Evolutionary conservation across 64 coral and sea anemone species (phyloP), one percentile per base, ranked within the genome.

Genomic region (Porites lutea): DNA sequence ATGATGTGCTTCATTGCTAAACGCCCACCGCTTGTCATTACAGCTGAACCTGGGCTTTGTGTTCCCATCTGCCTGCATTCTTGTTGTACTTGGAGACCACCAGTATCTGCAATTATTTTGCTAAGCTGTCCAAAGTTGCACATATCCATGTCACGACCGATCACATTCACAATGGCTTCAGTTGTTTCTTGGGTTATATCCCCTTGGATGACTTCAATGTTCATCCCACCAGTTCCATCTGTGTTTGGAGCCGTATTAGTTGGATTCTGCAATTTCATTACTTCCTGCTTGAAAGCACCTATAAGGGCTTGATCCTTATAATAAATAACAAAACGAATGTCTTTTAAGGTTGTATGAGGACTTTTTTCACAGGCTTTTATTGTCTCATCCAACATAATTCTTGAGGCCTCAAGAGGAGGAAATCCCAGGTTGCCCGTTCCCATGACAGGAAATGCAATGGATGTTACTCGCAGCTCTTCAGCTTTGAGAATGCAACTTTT

Each of bases 381-480:
- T 43, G 77, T 81, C 83, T 90, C 82, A 2, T 57, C 86, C n/a
- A 60, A 85, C 88, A 95, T 70, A 14, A 95, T 60, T 78, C 74
- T 78, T 12, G 64, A 65, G 7, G 93, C 81, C 43, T 52, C 51
- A 74, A 58, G 65, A 20, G 23, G 72, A 18, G 93, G 93, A 64
- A 90, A 90, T 3, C 82, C 21, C 2, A 90, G 23, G 13, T 44
- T 73, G 72, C 88, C 93, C 20, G 88, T 95, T 18, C 93, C 93
- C 48, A 95, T 68, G 44, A 90, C 85, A 18, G 93, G 93, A 13
- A 95, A 95, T 15, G 93, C 93, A 53, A 95, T 91, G 14, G 93
- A 90, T 5, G n/a, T 20, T 9, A 12, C 65, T 15, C 79, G 70
- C 2, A 86, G 88, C 44, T 54, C 54, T 13, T 66, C 48, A 3